Evolutionary conservation across 1,140 invertebrate species (phyloP).

Genomic region (Drosophila miranda): DNA sequence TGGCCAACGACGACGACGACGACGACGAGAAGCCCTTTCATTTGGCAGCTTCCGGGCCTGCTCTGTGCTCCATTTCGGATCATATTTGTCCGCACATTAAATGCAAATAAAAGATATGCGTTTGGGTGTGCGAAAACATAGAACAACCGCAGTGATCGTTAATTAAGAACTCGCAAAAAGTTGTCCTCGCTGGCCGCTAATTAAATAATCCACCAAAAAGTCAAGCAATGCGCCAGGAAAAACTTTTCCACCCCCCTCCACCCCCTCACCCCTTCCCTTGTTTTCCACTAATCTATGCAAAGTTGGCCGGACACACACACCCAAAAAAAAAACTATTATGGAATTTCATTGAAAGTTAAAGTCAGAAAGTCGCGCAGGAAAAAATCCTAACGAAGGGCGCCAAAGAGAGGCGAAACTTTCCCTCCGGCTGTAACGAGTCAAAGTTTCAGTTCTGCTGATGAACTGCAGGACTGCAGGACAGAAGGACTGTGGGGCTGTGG

Average conservation of each 20-base stretch:
- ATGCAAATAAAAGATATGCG: background rate
- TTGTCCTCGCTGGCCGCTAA: conserved; percentile 33
- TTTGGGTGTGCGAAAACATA: background rate
- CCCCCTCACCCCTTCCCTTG: background rate
- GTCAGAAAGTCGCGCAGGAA: conserved; percentile 60
- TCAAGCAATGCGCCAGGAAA: conserved; percentile 10
- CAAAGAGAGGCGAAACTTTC: conserved; percentile 56
- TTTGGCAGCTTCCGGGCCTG: background rate
- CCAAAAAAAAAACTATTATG: conserved; percentile 57
- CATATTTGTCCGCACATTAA: background rate
- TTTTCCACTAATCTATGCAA: conserved; percentile 56
- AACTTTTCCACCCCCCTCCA: conserved; percentile 4
- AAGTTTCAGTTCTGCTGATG: conserved; percentile 69
- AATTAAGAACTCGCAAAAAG: conserved; percentile 25
- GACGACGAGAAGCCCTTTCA: conserved; percentile 3
- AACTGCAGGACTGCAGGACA: conserved; percentile 31
- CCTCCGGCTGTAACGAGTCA: conserved; percentile 54
- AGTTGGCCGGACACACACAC: conserved; percentile 32
- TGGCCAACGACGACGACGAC: background rate
- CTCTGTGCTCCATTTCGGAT: too few relatives aligned
- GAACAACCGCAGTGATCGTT: conserved; percentile 6
- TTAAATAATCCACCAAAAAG: conserved; percentile 48
- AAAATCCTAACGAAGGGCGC: conserved; percentile 24
- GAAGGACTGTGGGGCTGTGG: background rate
- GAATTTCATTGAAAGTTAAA: conserved; percentile 71